Percentiles rank a stretch among this genome's conserved stretches.
Evolutionary conservation across 2,888 invertebrate species (phyloP).

Genomic region (Coenonympha glycerion): DNA sequence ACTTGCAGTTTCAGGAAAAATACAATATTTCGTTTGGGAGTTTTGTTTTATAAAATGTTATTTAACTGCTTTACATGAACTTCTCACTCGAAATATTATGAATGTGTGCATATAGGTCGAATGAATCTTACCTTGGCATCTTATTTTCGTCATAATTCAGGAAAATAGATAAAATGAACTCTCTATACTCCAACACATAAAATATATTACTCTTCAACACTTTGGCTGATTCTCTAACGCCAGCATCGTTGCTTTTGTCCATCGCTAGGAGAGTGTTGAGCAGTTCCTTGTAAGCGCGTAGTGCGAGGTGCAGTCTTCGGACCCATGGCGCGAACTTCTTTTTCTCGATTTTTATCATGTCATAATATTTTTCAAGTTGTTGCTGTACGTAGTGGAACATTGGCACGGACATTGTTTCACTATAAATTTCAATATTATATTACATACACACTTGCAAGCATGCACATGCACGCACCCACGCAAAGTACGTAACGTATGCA

Average conservation of each 20-base stretch:
- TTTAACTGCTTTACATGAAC: too few species aligned
- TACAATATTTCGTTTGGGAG: too few species aligned
- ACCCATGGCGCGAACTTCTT: slow-evolving; percentile 89
- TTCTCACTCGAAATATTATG: too few species aligned
- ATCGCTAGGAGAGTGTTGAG: slow-evolving; percentile 87
- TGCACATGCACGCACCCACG: too few species aligned
- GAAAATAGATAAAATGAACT: slow-evolving; percentile 87
- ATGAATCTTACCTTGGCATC: slow-evolving; percentile 83
- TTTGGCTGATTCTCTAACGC: slow-evolving; percentile 85
- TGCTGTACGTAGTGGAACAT: slow-evolving; percentile 97
- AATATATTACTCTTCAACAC: slow-evolving; percentile 94
- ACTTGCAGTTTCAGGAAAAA: too few species aligned
- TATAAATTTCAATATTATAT: slow-evolving; percentile 42
- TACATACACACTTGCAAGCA: neutral
- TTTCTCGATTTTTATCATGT: slow-evolving; percentile 90
- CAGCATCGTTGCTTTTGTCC: slow-evolving; percentile 83
- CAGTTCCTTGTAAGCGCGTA: slow-evolving; percentile 88
- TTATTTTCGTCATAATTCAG: slow-evolving; percentile 88
- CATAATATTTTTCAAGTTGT: slow-evolving; percentile 89
- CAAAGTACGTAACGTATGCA: too few species aligned
- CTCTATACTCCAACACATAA: slow-evolving; percentile 95
- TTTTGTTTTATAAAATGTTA: too few species aligned
- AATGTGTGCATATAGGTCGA: too few species aligned
- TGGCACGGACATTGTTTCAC: slow-evolving; percentile 93
- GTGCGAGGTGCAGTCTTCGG: slow-evolving; percentile 87